These are phyloP conservation scores for Octodonta nipae DNA, from an alignment of 2,888 invertebrate genomes.

Conservation along the genomic window DNA sequence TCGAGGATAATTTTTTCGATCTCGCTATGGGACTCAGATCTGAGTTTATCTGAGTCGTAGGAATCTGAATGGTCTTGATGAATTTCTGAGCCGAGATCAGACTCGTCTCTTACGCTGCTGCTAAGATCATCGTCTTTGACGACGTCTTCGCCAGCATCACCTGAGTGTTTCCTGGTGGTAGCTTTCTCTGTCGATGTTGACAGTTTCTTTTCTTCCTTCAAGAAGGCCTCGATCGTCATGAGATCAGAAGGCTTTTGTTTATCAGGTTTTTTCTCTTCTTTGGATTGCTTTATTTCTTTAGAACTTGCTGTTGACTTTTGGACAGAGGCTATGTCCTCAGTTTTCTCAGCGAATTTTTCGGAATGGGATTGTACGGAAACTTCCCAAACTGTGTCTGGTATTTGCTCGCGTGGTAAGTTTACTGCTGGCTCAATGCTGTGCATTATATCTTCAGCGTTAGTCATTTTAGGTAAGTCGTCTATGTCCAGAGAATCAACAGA, in stretches of 20 bases:
- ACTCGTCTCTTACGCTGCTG: slow-evolving; percentile 28
- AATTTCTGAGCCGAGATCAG: slow-evolving; percentile 33
- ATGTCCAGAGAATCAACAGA: slow-evolving; percentile 26
- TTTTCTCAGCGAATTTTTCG: neutral
- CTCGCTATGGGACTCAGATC: slow-evolving; percentile 33
- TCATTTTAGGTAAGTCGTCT: slow-evolving; percentile 21
- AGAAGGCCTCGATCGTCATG: slow-evolving; percentile 10
- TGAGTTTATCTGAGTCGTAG: slow-evolving; percentile 28
- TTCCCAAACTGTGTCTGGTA: slow-evolving; percentile 41
- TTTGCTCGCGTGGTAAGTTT: slow-evolving; percentile 36
- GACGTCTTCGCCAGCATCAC: slow-evolving; percentile 6
- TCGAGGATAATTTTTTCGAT: slow-evolving; percentile 34
- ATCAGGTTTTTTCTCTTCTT: slow-evolving; percentile 10
- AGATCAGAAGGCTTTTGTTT: slow-evolving; percentile 7
- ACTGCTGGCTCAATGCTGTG: slow-evolving; percentile 25
- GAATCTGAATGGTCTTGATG: slow-evolving; percentile 33
- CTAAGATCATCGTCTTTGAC: slow-evolving; percentile 34
- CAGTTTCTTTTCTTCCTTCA: neutral
- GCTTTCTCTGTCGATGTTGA: neutral
- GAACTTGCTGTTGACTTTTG: slow-evolving; percentile 4
- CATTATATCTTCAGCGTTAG: slow-evolving; percentile 29
- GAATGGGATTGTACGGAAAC: slow-evolving; percentile 37
- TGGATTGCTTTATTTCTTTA: slow-evolving; percentile 3
- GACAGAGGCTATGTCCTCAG: neutral
- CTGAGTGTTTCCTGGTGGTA: too few relatives aligned